A percentile compares a stretch with the other conserved stretches of the same genome.
Conservation (phyloP, 2,113 vertebrate genomes). For the Sylvilagus bachmani region DNA sequence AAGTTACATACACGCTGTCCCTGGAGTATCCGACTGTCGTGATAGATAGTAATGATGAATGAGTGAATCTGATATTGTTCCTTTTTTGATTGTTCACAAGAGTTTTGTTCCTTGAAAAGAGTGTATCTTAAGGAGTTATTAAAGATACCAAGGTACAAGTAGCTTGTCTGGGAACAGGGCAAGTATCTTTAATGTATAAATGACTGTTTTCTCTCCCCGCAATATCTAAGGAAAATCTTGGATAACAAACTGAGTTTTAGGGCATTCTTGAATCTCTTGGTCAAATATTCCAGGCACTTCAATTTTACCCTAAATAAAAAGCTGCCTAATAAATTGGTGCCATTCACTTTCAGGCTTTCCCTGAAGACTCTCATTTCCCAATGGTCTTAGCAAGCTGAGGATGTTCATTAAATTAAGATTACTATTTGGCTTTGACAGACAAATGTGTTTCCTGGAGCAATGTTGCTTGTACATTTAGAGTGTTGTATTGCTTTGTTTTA, state of each 20-base stretch:
- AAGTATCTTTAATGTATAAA: background rate
- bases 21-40: background rate
- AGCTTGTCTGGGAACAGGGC: background rate
- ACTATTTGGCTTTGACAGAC: slow-evolving; percentile 64
- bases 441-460: slow-evolving; percentile 75
- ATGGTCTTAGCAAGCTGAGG: slow-evolving; percentile 28
- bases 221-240: background rate
- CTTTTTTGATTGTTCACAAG: background rate
- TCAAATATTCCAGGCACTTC: slow-evolving; percentile 23
- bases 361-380: slow-evolving; percentile 43
- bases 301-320: slow-evolving; percentile 49
- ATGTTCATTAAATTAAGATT: slow-evolving; percentile 76
- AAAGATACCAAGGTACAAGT: background rate
- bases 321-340: slow-evolving; percentile 12
- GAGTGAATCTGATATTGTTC: background rate
- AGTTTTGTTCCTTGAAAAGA: background rate
- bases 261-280: slow-evolving; percentile 45
- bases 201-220: background rate
- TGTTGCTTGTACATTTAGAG: slow-evolving; percentile 66
- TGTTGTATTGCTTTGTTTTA: slow-evolving; percentile 74
- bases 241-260: slow-evolving; percentile 26
- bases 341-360: slow-evolving; percentile 48
- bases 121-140: background rate
- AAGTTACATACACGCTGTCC: background rate
- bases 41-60: no score